phyloP scores from a whole-genome alignment of 2,888 invertebrate species.

The Corythucha ciliata region DNA sequence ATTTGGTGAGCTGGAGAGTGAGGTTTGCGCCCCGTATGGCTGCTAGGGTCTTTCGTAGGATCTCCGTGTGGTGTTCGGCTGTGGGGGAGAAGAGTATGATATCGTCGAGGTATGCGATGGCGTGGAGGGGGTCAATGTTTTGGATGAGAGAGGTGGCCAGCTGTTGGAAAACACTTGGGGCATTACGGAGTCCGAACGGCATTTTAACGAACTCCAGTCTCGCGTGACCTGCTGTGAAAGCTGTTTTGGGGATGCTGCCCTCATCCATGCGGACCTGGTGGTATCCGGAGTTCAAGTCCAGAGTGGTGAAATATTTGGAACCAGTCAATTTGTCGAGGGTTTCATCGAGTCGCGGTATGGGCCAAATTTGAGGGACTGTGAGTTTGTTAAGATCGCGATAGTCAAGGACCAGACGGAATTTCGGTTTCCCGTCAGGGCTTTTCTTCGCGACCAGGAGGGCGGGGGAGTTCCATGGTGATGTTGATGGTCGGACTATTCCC shows the following conservation, averaged over 20 bases:
- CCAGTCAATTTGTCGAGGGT: conserved; percentile 1
- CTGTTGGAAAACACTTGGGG: conserved; percentile 4
- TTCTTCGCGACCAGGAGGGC: not conserved
- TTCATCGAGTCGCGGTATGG: not conserved
- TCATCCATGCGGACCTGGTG: not conserved
- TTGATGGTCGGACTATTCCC: not conserved
- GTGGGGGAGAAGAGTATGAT: too few species aligned
- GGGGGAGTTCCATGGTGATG: not conserved
- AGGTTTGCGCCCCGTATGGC: too few species aligned
- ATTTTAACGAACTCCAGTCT: not conserved
- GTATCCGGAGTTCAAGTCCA: too few species aligned
- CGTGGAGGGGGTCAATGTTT: too few species aligned
- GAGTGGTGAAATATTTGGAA: not conserved
- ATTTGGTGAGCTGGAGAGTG: too few species aligned
- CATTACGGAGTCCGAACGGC: not conserved
- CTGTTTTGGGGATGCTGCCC: conserved; percentile 1
- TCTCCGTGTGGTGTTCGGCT: too few species aligned
- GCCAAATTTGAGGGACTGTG: not conserved
- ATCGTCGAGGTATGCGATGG: too few species aligned
- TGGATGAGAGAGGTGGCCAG: too few species aligned
- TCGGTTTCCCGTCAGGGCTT: not conserved
- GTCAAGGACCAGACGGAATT: conserved; percentile 2
- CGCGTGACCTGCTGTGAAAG: not conserved
- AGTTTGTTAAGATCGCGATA: not conserved
- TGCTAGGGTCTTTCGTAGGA: too few species aligned